Percentiles rank a stretch among this genome's conserved stretches.
These are phyloP conservation scores for Nothura maculosa DNA, from an alignment of 2,797 vertebrate genomes.

Conservation along the genomic window DNA sequence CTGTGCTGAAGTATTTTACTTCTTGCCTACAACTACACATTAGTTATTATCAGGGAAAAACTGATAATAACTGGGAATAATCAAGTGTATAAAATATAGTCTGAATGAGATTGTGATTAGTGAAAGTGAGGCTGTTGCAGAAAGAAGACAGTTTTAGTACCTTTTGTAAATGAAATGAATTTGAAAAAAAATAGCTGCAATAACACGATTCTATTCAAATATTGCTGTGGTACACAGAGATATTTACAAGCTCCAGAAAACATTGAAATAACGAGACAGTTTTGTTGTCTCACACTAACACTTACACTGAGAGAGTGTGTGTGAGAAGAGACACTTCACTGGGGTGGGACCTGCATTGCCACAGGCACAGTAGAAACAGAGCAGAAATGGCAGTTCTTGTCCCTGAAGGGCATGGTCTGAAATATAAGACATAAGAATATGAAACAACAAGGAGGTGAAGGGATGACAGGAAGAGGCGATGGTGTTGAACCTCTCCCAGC, in stretches of 20 bases:
- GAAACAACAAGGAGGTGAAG: conserved; percentile 19
- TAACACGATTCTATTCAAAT: conserved; percentile 29
- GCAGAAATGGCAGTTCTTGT: not conserved
- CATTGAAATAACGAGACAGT: not conserved
- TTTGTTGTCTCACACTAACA: conserved; percentile 39
- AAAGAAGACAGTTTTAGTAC: conserved; percentile 53
- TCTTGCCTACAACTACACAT: not conserved
- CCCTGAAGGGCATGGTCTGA: not conserved
- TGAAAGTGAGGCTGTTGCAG: conserved; percentile 46
- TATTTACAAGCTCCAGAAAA: conserved; percentile 40
- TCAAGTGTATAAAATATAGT: conserved; percentile 17
- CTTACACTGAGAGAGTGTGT: not conserved
- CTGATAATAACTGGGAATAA: no score
- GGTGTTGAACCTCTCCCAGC: conserved; percentile 8
- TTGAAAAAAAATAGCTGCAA: conserved; percentile 17
- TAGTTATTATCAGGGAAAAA: conserved; percentile 42
- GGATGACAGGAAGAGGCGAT: not conserved
- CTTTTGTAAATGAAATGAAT: conserved; percentile 33
- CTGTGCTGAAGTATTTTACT: not conserved
- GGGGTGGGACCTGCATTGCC: conserved; percentile 1
- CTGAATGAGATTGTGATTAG: conserved; percentile 16
- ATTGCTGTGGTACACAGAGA: not conserved
- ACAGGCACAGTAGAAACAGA: not conserved
- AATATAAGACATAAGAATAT: not conserved
- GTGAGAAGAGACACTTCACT: not conserved